A percentile compares a stretch with the other conserved stretches of the same genome.
phyloP scores from a whole-genome alignment of 2,888 invertebrate species.

The Amorpha juglandis region DNA sequence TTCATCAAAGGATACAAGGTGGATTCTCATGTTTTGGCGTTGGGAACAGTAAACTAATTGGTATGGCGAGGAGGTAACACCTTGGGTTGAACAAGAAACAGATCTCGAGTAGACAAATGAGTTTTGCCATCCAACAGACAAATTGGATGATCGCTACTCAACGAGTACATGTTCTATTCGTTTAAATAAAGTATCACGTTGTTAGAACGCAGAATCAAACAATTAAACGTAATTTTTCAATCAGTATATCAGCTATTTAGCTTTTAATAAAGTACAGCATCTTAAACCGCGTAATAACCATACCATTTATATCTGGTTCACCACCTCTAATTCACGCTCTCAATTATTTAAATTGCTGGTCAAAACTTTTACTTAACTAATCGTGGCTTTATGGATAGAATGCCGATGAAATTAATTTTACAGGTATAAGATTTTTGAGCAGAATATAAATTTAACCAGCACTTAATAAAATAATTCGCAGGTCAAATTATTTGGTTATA shows the following conservation, averaged over 20 bases:
- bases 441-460: neutral
- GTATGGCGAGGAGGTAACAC: neutral
- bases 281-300: neutral
- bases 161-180: too few relatives aligned
- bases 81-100: neutral
- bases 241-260: too few relatives aligned
- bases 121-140: neutral
- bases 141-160: too few relatives aligned
- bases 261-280: too few relatives aligned
- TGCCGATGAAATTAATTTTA: neutral
- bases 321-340: neutral
- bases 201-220: too few relatives aligned
- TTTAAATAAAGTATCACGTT: too few relatives aligned
- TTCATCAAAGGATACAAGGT: neutral
- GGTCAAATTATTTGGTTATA: neutral
- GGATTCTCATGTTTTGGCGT: neutral
- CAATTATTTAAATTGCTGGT: neutral
- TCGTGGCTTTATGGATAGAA: neutral
- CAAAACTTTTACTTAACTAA: neutral
- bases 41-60: neutral
- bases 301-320: neutral
- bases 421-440: neutral
- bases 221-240: too few relatives aligned
- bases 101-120: neutral
- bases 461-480: neutral